Evolutionary conservation across 1,140 invertebrate genomes (phyloP).

Genomic region (Solenopsis fugax): DNA sequence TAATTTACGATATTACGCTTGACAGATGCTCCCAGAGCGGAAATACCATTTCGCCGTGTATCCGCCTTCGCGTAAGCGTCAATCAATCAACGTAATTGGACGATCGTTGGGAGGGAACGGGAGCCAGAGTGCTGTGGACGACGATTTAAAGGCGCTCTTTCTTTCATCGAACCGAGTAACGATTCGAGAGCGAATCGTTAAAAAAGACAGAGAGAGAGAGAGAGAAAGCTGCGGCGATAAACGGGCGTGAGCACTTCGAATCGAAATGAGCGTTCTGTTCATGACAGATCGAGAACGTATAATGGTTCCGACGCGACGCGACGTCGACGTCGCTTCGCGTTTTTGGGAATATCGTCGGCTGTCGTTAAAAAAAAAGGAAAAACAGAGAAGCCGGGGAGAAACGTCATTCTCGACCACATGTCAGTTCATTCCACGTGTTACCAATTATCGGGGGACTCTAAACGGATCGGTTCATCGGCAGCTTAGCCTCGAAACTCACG

Average conservation of each 20-base stretch:
- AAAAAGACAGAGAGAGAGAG: background rate
- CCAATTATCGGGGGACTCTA: constrained; percentile 54
- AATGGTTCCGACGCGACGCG: constrained; percentile 10
- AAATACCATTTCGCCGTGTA: constrained; percentile 29
- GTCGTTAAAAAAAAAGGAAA: constrained; percentile 5
- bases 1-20: background rate
- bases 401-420: constrained; percentile 38
- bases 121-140: background rate
- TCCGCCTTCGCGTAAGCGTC: constrained; percentile 1
- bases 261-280: constrained; percentile 42
- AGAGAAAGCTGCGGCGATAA: constrained; percentile 8
- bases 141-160: constrained; percentile 20
- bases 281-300: constrained; percentile 43
- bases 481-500: constrained; percentile 35
- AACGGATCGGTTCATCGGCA: constrained; percentile 47
- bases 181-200: constrained; percentile 6
- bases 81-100: constrained; percentile 63
- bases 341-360: constrained; percentile 42
- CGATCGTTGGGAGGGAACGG: background rate
- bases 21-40: background rate
- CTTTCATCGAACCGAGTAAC: constrained; percentile 19
- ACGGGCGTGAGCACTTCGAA: constrained; percentile 12
- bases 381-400: constrained; percentile 3
- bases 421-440: constrained; percentile 56
- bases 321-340: constrained; percentile 17